These are phyloP conservation scores for Echinometra lucunter DNA, from an alignment of 53 echinoderm and acorn worm genomes.

Conservation along the genomic window DNA sequence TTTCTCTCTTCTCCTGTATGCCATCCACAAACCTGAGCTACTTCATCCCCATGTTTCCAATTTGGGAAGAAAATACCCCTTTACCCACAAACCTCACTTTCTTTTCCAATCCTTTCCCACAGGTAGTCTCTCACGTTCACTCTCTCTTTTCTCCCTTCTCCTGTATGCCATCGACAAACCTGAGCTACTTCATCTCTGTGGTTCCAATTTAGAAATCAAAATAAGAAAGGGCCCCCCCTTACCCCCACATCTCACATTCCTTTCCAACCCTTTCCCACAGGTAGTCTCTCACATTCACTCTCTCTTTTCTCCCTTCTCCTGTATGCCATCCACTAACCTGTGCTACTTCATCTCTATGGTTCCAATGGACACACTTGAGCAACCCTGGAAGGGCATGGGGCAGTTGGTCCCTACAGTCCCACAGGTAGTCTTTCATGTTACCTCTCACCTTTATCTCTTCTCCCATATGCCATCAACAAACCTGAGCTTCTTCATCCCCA, in stretches of 20 bases:
- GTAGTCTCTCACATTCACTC: not conserved
- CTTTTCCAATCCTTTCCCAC: not conserved
- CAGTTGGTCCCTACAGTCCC: constrained; percentile 62
- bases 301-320: constrained; percentile 41
- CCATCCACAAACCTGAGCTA: too few relatives aligned
- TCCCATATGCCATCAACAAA: too few relatives aligned
- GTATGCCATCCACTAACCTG: constrained; percentile 70
- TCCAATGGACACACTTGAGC: constrained; percentile 90
- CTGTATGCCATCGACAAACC: constrained; percentile 44
- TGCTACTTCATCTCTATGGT: constrained; percentile 81
- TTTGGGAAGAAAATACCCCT: too few relatives aligned
- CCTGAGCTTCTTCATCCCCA: not conserved
- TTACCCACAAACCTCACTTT: not conserved
- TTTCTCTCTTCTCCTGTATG: too few relatives aligned
- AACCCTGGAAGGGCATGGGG: constrained; percentile 91
- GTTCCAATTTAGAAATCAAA: too few relatives aligned
- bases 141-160: constrained; percentile 44
- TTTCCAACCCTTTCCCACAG: not conserved
- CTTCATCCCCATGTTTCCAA: too few relatives aligned
- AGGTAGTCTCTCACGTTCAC: not conserved
- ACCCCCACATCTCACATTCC: too few relatives aligned
- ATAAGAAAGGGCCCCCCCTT: too few relatives aligned
- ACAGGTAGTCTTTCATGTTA: too few relatives aligned
- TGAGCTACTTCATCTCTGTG: constrained; percentile 86
- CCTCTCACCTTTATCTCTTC: too few relatives aligned